Percentiles rank a stretch among this genome's conserved stretches.
These are phyloP conservation scores for Phacellophora camtschatica DNA, from an alignment of 30 jellyfish, hydroid and myxozoan genomes.

Conservation along the genomic window DNA sequence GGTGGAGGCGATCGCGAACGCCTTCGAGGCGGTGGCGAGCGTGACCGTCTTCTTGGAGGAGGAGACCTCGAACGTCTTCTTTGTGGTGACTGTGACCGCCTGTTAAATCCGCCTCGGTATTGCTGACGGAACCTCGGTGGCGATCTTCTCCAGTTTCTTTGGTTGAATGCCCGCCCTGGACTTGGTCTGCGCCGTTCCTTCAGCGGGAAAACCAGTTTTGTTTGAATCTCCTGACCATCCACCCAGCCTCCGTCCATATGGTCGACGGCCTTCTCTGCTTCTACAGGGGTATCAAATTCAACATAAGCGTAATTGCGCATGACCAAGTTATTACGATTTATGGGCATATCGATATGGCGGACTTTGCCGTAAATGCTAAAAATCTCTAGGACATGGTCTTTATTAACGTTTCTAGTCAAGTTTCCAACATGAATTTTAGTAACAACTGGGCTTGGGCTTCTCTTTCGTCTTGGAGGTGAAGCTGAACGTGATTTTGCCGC, in stretches of 20 bases:
- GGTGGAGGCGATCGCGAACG: slow-evolving; percentile 32
- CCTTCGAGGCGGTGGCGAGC: slow-evolving; percentile 66
- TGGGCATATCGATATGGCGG: slow-evolving; percentile 89
- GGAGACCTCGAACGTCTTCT: slow-evolving; percentile 61
- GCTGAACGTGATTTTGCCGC: slow-evolving; percentile 34
- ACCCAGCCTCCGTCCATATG: slow-evolving; percentile 99
- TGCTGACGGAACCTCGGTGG: slow-evolving; percentile 74
- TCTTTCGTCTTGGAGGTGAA: slow-evolving; percentile 85
- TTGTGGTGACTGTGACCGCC: slow-evolving; percentile 16
- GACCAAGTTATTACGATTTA: slow-evolving; percentile 59
- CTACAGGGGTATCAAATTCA: slow-evolving; percentile 73
- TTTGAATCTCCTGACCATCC: slow-evolving; percentile 96
- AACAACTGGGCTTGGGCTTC: slow-evolving; percentile 83
- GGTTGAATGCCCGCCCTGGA: slow-evolving; percentile 63
- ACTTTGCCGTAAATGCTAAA: slow-evolving; percentile 92
- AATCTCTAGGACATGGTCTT: slow-evolving; percentile 90
- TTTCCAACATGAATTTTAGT: slow-evolving; percentile 84
- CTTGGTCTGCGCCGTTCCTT: slow-evolving; percentile 77
- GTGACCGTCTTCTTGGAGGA: slow-evolving; percentile 69
- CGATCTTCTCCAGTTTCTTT: slow-evolving; percentile 64
- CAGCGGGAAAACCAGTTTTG: slow-evolving; percentile 81
- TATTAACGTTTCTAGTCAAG: slow-evolving; percentile 90
- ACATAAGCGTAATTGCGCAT: slow-evolving; percentile 96
- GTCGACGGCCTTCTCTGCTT: slow-evolving; percentile 89
- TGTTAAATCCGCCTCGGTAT: slow-evolving; percentile 45